Conservation (phyloP, 2,888 invertebrate genomes). For the Athalia cordata region DNA sequence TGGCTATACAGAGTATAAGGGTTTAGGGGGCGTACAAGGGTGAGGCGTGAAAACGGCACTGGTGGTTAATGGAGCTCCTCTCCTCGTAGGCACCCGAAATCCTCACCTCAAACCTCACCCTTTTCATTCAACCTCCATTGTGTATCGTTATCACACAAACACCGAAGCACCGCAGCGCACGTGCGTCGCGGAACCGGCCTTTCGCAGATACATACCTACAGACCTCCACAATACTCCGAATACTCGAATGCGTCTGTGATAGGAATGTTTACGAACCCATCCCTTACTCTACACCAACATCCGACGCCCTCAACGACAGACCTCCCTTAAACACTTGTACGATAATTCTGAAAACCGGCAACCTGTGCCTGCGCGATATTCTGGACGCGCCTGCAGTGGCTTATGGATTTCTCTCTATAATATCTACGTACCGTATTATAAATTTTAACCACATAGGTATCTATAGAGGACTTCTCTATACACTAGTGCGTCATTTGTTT, state of each 20-base stretch:
- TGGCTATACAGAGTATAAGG: too few species aligned
- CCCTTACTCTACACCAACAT: too few species aligned
- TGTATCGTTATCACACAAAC: conserved; percentile 39
- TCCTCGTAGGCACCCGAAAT: conserved; percentile 15
- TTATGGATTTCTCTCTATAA: neutral
- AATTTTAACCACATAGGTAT: too few species aligned
- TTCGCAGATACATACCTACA: neutral
- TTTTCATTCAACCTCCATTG: conserved; percentile 16
- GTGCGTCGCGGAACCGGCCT: neutral
- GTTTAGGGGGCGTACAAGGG: conserved; percentile 1
- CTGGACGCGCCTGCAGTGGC: too few species aligned
- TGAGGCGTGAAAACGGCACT: conserved; percentile 66
- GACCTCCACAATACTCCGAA: neutral
- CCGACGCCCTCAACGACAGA: too few species aligned
- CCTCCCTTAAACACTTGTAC: too few species aligned
- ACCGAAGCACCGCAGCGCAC: neutral
- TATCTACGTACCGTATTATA: too few species aligned
- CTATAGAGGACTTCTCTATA: too few species aligned
- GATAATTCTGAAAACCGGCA: conserved; percentile 10
- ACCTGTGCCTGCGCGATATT: neutral
- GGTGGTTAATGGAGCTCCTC: conserved; percentile 65
- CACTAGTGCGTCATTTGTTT: too few species aligned
- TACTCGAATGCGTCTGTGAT: neutral
- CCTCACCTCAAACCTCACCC: conserved; percentile 9
- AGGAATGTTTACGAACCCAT: neutral